Conservation (phyloP, 2,797 vertebrate genomes). For the Gouania willdenowi region DNA sequence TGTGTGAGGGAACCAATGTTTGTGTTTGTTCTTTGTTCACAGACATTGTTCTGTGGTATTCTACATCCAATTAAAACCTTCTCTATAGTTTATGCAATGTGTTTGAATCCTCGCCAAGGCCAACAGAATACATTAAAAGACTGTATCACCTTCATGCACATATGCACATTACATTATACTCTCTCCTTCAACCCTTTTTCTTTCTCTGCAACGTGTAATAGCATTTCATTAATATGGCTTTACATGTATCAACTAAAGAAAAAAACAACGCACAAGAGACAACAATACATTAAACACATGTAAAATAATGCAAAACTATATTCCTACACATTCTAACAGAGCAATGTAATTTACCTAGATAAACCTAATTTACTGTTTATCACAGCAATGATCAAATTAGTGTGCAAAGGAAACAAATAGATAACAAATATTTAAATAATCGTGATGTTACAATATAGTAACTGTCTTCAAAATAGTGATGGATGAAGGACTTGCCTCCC, state of each 20-base stretch:
- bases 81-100: constrained; percentile 6
- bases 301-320: too few relatives aligned
- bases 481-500: constrained; percentile 5
- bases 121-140: constrained; percentile 56
- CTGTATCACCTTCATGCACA: constrained; percentile 70
- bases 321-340: too few relatives aligned
- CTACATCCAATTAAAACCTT: constrained; percentile 17
- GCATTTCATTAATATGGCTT: constrained; percentile 18
- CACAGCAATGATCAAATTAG: too few relatives aligned
- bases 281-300: neutral
- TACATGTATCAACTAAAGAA: neutral
- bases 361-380: neutral
- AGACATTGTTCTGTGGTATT: neutral
- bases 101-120: constrained; percentile 41
- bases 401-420: constrained; percentile 4
- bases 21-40: too few relatives aligned
- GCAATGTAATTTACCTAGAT: neutral
- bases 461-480: constrained; percentile 3
- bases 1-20: too few relatives aligned
- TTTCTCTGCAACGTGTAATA: constrained; percentile 18
- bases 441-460: too few relatives aligned
- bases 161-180: constrained; percentile 57
- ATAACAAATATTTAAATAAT: constrained; percentile 3
- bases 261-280: neutral
- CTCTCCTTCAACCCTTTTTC: constrained; percentile 29